Evolutionary conservation across 2,797 vertebrate genomes (phyloP).

Genomic region (Microcaecilia unicolor): DNA sequence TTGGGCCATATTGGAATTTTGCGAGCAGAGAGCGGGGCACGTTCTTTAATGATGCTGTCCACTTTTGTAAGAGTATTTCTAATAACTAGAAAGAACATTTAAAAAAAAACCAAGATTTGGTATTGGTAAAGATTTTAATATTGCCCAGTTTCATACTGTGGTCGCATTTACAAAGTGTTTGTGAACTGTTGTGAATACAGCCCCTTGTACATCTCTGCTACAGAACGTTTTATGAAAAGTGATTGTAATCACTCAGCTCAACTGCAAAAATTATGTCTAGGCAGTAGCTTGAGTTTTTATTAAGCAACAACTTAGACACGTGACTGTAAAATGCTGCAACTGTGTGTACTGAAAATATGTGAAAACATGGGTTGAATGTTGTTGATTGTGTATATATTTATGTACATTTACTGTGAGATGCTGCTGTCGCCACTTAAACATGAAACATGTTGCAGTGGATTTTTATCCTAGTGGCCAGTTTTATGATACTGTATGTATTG

Average conservation of each 20-base stretch:
- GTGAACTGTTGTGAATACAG: conserved; percentile 57
- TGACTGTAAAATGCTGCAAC: conserved; percentile 77
- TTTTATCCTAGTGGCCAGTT: conserved; percentile 82
- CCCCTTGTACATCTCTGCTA: conserved; percentile 62
- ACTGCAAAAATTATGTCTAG: conserved; percentile 53
- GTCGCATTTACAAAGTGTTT: conserved; percentile 53
- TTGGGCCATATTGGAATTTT: conserved; percentile 62
- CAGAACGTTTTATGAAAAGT: conserved; percentile 33
- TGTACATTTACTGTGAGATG: conserved; percentile 73
- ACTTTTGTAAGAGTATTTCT: conserved; percentile 44
- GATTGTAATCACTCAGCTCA: conserved; percentile 51
- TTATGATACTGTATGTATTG: conserved; percentile 92
- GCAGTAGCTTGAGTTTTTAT: conserved; percentile 59
- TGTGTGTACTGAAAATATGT: conserved; percentile 81
- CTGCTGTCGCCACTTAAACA: conserved; percentile 82
- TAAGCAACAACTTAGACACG: conserved; percentile 66
- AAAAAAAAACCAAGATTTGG: conserved; percentile 12
- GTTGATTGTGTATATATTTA: conserved; percentile 74
- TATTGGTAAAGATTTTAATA: conserved; percentile 54
- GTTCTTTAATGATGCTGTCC: conserved; percentile 44
- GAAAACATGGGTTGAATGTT: conserved; percentile 75
- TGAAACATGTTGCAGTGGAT: conserved; percentile 68
- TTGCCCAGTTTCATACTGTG: conserved; percentile 54
- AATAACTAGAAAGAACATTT: conserved; percentile 26
- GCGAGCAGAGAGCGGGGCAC: conserved; percentile 27